Percentiles rank a stretch among this genome's conserved stretches.
Evolutionary conservation across 1,140 invertebrate genomes (phyloP).

Genomic region (Lordiphosa stackelbergi): DNA sequence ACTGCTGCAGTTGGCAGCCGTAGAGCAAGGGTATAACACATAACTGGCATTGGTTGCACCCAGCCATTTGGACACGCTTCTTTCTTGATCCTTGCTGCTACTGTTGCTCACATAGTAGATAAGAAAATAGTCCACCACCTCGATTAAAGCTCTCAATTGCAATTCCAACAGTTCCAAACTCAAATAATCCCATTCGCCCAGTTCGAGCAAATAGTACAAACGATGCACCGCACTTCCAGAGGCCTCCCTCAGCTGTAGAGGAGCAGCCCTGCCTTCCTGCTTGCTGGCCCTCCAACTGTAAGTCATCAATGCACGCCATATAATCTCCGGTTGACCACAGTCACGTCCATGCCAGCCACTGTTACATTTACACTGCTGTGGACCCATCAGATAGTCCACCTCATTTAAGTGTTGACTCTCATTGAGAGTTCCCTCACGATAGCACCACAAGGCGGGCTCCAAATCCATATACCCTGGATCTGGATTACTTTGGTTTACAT

Average conservation of each 20-base stretch:
- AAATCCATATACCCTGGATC: conserved; percentile 52
- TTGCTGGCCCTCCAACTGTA: conserved; percentile 36
- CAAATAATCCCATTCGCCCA: conserved; percentile 77
- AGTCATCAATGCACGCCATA: conserved; percentile 82
- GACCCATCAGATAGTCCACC: conserved; percentile 42
- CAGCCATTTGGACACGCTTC: conserved; percentile 29
- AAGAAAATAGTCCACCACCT: conserved; percentile 83
- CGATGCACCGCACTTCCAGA: conserved; percentile 78
- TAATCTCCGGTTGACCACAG: conserved; percentile 83
- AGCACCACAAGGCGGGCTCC: conserved; percentile 79
- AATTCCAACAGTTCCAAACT: conserved; percentile 81
- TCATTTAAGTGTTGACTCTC: conserved; percentile 43
- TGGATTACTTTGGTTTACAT: conserved; percentile 37
- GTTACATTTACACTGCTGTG: conserved; percentile 79
- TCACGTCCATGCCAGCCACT: conserved; percentile 82
- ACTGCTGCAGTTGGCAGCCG: conserved; percentile 35
- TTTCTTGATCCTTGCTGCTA: conserved; percentile 19
- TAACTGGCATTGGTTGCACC: conserved; percentile 27
- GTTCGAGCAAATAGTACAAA: conserved; percentile 80
- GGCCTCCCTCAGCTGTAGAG: conserved; percentile 45
- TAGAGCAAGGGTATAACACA: conserved; percentile 42
- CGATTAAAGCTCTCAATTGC: conserved; percentile 80
- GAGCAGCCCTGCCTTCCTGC: conserved; percentile 18
- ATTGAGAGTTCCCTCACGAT: conserved; percentile 79
- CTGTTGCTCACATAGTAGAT: conserved; percentile 68